Evolutionary conservation across 2,888 invertebrate species (phyloP).

Genomic region (Atethmia centrago): DNA sequence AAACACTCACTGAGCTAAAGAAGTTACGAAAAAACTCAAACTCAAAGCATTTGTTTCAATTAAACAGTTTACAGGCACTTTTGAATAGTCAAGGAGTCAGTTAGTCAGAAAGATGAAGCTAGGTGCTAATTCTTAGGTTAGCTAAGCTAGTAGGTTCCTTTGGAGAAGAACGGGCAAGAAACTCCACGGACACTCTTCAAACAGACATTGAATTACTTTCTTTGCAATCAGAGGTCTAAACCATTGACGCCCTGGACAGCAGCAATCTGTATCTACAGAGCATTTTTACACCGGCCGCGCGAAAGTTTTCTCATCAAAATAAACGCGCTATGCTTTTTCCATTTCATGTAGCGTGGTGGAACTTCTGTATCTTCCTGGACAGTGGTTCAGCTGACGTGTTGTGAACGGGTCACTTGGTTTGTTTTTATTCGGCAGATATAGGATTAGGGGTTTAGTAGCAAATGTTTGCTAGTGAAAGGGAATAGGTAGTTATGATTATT

Average conservation of each 20-base stretch:
- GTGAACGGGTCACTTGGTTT: constrained; percentile 49
- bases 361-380: constrained; percentile 12
- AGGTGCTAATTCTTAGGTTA: too few species aligned
- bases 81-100: background rate
- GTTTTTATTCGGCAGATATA: constrained; percentile 51
- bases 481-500: constrained; percentile 8
- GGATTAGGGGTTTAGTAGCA: constrained; percentile 30
- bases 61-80: background rate
- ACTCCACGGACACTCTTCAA: background rate
- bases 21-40: background rate
- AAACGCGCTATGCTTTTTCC: background rate
- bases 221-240: background rate
- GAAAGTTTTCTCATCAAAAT: background rate
- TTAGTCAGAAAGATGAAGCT: background rate
- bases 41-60: background rate
- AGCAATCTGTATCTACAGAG: background rate
- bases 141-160: background rate
- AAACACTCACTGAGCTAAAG: background rate
- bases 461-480: constrained; percentile 28
- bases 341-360: background rate
- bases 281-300: background rate
- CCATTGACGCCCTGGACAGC: background rate
- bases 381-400: constrained; percentile 33
- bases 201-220: background rate
- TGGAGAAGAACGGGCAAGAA: background rate